Evolutionary conservation across 2,888 invertebrate genomes (phyloP), one percentile per base, ranked within the genome.

Genomic region (Eurytoma californica): DNA sequence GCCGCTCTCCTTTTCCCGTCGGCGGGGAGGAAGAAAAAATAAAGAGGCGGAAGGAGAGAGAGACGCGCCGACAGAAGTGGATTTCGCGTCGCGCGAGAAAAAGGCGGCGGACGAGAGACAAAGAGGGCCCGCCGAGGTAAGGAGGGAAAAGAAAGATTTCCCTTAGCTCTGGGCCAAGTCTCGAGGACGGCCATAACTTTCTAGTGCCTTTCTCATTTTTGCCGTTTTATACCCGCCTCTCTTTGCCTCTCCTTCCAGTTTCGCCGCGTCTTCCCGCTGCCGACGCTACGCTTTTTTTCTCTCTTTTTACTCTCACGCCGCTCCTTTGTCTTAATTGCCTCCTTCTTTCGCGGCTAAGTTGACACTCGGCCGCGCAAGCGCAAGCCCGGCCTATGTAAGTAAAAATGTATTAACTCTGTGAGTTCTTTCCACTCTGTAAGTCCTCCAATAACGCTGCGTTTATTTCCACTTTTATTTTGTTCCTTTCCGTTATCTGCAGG

Each of bases 141-240:
- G 55, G n/a, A 55, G 14, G n/a, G 18, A 30, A 49, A 18, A n/a
- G 24, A 51, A 67, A 74, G 73, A 77, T 73, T 77, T 80, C 63
- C 66, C 77, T 76, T 66, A 74, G 73, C 63, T 74, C 73, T 65
- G 13, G 73, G 73, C 58, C n/a, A 73, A 79, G 75, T 72, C 76
- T 72, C 55, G 68, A 76, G 72, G 28, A 76, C 20, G 72, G 67
- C 79, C 60, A 75, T 75, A 75, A 75, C 67, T 79, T 79, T 79
- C 75, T 75, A 74, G 79, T 72, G 72, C 28, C 75, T 72, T 65
- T 75, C 67, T 70, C 79, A 74, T 79, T 79, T 70, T 79, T 65
- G 24, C 69, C 73, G 66, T 72, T 72, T 80, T 72, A 72, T 75
- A 67, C 68, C 14, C 24, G 16, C 24, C 61, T 61, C 63, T 70